Evolutionary conservation across 2,888 invertebrate genomes (phyloP).

Genomic region (Sinodicranocentrus sp.): DNA sequence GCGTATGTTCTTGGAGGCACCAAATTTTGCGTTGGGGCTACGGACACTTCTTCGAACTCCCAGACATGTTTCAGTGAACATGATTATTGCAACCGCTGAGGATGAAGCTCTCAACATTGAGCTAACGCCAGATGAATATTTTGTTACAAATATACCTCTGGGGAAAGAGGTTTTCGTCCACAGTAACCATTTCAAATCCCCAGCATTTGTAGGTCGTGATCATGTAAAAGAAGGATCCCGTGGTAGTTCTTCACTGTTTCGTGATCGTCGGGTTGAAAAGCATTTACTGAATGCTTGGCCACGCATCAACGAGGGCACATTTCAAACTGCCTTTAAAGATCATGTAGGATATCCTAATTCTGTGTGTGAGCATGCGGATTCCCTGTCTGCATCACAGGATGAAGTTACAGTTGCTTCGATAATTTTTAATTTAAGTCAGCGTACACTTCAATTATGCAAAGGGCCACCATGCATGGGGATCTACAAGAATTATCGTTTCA

Average conservation of each 20-base stretch:
- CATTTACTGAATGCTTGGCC: constrained; percentile 54
- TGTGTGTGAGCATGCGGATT: constrained; percentile 67
- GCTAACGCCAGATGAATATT: constrained; percentile 55
- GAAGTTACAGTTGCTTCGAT: constrained; percentile 69
- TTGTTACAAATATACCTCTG: constrained; percentile 56
- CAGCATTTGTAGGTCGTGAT: constrained; percentile 40
- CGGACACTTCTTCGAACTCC: constrained; percentile 58
- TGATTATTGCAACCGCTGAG: constrained; percentile 67
- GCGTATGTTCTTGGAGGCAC: constrained; percentile 70
- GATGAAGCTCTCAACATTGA: constrained; percentile 71
- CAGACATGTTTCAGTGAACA: constrained; percentile 58
- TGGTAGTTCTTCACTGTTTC: constrained; percentile 60
- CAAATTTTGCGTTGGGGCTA: constrained; percentile 68
- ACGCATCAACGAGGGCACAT: constrained; percentile 59
- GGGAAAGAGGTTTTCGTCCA: constrained; percentile 63
- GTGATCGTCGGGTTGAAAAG: constrained; percentile 67
- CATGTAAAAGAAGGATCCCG: constrained; percentile 57
- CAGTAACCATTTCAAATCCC: constrained; percentile 71
- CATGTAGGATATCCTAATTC: constrained; percentile 69
- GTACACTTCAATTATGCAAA: constrained; percentile 57
- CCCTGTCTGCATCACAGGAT: constrained; percentile 34
- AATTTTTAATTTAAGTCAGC: constrained; percentile 66
- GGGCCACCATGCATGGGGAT: constrained; percentile 67
- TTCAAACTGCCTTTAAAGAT: constrained; percentile 68
- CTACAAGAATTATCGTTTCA: constrained; percentile 38